Evolutionary conservation across 2,797 vertebrate genomes (phyloP), one percentile per base, ranked within the genome.

Genomic region (Pangasius macronema): DNA sequence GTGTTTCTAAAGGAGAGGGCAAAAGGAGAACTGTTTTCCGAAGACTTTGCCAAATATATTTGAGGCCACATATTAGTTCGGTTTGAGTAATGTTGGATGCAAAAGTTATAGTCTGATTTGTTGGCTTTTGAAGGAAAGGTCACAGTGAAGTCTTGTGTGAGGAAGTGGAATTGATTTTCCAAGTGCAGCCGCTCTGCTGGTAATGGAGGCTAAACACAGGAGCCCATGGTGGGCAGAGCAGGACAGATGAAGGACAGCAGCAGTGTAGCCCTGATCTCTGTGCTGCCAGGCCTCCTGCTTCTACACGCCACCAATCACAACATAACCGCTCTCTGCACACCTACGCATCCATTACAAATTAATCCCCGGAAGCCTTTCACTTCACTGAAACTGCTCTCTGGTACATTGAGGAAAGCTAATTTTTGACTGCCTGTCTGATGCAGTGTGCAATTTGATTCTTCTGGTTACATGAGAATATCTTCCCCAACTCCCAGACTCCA

Each of bases 361-460:
- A 67, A 86, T 84, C 77, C 80, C 84, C n/a, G 70, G 83, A 87
- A 88, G 82, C 82, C 81, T 86, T 87, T 85, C 89, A 79, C 85
- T 57, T 77, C 83, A 65, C 84, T 76, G 18, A 76, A 87, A 77
- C 80, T 42, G 67, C 84, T 81, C 14, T 53, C 57, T 82, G 67
- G 79, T 67, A 83, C 68, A 81, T 85, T 55, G 16, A 42, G 81
- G 57, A 80, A 87, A 59, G 49, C 51, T 39, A 46, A 36, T 80
- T 67, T 67, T 30, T 1, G 61, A 89, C 82, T 67, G 76, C 80
- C 55, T 84, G 83, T 16, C 87, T n/a, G 86, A 84, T 88, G 79
- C 51, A 63, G 85, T 85, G 36, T 81, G 55, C 42, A 81, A 61
- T 59, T 24, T 24, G 53, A 59, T 39, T 39, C 3, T 22, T 59